Percentiles rank a stretch among this genome's conserved stretches.
Evolutionary conservation across 2,888 invertebrate genomes (phyloP).

Genomic region (Eupithecia subfuscata): DNA sequence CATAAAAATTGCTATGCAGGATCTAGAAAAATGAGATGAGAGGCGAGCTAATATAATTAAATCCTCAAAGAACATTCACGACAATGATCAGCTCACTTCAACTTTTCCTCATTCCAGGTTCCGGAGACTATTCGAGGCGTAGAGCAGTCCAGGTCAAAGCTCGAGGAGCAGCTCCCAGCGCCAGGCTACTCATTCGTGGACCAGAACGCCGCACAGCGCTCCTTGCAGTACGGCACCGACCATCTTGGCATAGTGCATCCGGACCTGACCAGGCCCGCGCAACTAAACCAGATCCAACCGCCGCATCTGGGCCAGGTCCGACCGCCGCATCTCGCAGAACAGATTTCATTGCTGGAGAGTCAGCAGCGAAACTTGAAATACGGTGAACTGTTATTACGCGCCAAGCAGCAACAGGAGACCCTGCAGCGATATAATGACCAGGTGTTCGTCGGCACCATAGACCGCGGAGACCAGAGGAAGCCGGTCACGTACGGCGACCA

Average conservation of each 20-base stretch:
- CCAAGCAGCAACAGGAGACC: neutral
- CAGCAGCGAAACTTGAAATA: neutral
- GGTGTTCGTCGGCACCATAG: neutral
- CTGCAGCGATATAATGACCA: neutral
- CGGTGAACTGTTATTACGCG: neutral
- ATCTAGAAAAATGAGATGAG: neutral
- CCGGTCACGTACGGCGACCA: slow-evolving; percentile 1
- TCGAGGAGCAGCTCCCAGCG: neutral
- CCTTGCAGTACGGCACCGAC: neutral
- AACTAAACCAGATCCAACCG: neutral
- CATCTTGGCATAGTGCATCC: neutral
- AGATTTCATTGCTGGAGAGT: slow-evolving; percentile 2
- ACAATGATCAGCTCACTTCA: neutral
- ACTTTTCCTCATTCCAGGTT: neutral
- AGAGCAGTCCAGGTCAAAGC: neutral
- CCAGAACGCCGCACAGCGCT: neutral
- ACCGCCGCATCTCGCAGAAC: neutral
- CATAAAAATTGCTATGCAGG: neutral
- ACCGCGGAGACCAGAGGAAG: neutral
- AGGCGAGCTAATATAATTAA: neutral
- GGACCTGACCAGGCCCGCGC: neutral
- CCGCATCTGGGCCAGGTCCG: neutral
- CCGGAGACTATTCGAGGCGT: neutral
- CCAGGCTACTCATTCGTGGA: neutral
- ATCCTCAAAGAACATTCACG: neutral